Conservation (phyloP, 2,888 invertebrate species). For the Peribatodes rhomboidaria region DNA sequence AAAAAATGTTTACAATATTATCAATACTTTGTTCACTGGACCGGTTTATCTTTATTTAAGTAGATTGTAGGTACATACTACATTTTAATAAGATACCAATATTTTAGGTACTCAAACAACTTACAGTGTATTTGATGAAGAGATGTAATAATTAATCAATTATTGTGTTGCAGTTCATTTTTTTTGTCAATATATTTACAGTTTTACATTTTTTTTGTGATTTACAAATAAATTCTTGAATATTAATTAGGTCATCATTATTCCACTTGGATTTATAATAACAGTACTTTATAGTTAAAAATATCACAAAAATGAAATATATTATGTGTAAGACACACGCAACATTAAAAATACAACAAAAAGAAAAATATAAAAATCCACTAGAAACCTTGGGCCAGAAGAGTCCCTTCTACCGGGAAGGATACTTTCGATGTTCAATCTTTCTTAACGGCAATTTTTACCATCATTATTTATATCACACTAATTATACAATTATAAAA, state of each 20-base stretch:
- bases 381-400: constrained; percentile 86
- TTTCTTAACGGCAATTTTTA: constrained; percentile 86
- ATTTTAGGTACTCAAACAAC: constrained; percentile 81
- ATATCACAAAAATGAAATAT: constrained; percentile 88
- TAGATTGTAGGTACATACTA: constrained; percentile 81
- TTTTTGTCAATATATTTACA: constrained; percentile 86
- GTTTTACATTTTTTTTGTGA: constrained; percentile 87
- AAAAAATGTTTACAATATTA: constrained; percentile 86
- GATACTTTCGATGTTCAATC: constrained; percentile 87
- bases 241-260: constrained; percentile 87
- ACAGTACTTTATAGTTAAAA: constrained; percentile 87
- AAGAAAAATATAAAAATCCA: constrained; percentile 85
- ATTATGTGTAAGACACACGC: constrained; percentile 88
- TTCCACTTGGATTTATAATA: constrained; percentile 86
- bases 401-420: constrained; percentile 87
- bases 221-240: constrained; percentile 87
- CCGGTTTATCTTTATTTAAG: constrained; percentile 81
- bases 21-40: constrained; percentile 86
- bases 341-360: constrained; percentile 87
- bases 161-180: constrained; percentile 86
- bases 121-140: constrained; percentile 83
- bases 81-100: constrained; percentile 76
- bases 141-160: constrained; percentile 79
- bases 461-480: constrained; percentile 85
- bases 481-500: constrained; percentile 86